Base-by-base conservation (phyloP, 2,888 invertebrate species). In the Polymixis lichenea region DNA sequence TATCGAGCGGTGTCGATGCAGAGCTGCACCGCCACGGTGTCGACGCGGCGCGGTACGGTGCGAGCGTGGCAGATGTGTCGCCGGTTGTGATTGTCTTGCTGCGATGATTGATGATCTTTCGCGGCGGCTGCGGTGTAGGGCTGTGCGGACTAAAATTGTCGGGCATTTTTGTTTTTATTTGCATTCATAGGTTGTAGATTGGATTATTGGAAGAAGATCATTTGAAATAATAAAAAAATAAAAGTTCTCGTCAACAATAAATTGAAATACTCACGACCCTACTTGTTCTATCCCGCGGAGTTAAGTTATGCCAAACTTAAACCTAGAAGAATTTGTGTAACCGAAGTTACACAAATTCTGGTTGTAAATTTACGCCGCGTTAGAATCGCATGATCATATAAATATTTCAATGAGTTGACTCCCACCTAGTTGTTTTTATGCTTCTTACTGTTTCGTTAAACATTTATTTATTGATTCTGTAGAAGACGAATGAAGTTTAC, bases 61-160 rank as follows among this genome's bases (percentile, higher is more conserved):
- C 87, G 88, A 87, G 91, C 91, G 92, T 91, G 95, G 96, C 96
- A 96, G 96, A 96, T 96, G 96, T 94, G 96, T 95, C 95, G 91
- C 94, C 95, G 95, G 96, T 96, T 96, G 96, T 96, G 96, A 96
- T 96, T 96, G 96, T 96, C 96, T 96, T 96, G 95, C 95, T 93
- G 92, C 93, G 93, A 96, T 96, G 96, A 96, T 96, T 96, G 96
- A 96, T 96, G 96, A 96, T 96, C 96, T 95, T 92, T 92, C 92
- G 90, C 93, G 92, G 87, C 94, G 94, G 93, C 93, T 93, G 91
- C 79, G 75, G 78, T 53, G 56, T 89, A 96, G 96, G 96, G 96
- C 84, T 96, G 94, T 60, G 86, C 43, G 70, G 66, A 38, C 7
- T 4, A 7, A 19, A 53, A 69, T 51, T 73, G 61, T 19, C 6